A percentile compares a stretch with the other conserved stretches of the same genome.
These are phyloP conservation scores for Microtus ochrogaster DNA, from an alignment of 2,113 vertebrate genomes.

Conservation along the genomic window DNA sequence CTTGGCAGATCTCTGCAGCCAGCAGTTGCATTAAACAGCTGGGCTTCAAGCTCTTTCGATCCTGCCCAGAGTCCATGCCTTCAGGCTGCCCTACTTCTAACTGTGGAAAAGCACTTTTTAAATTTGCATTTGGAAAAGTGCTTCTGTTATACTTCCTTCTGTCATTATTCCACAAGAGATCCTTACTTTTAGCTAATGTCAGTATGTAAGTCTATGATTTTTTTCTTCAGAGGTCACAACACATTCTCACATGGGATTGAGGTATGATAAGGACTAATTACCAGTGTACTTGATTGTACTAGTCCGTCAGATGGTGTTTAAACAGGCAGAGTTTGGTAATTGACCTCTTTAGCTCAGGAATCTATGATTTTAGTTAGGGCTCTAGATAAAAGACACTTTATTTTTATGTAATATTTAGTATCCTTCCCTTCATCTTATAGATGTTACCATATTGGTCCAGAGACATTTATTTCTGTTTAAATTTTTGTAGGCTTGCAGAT, in stretches of 20 bases:
- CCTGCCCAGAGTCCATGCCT: background rate
- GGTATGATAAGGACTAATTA: slow-evolving; percentile 16
- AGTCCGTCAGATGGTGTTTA: slow-evolving; percentile 25
- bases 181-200: slow-evolving; percentile 42
- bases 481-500: slow-evolving; percentile 91
- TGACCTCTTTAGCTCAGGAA: slow-evolving; percentile 15
- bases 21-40: background rate
- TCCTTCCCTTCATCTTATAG: background rate
- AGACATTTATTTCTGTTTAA: slow-evolving; percentile 59
- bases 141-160: slow-evolving; percentile 1
- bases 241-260: slow-evolving; percentile 3
- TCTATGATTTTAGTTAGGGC: slow-evolving; percentile 14
- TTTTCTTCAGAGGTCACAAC: background rate
- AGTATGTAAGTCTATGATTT: slow-evolving; percentile 15
- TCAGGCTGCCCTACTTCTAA: background rate
- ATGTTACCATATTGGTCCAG: slow-evolving; percentile 27
- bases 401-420: slow-evolving; percentile 37
- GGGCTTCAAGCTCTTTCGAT: background rate
- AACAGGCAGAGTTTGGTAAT: background rate
- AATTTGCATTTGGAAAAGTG: slow-evolving; percentile 19
- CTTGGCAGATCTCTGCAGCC: background rate
- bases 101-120: too few species aligned
- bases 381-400: slow-evolving; percentile 39
- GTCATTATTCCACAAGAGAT: slow-evolving; percentile 39
- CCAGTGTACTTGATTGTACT: background rate